Conservation (phyloP, 2,888 invertebrate genomes). For the Noctua pronuba region DNA sequence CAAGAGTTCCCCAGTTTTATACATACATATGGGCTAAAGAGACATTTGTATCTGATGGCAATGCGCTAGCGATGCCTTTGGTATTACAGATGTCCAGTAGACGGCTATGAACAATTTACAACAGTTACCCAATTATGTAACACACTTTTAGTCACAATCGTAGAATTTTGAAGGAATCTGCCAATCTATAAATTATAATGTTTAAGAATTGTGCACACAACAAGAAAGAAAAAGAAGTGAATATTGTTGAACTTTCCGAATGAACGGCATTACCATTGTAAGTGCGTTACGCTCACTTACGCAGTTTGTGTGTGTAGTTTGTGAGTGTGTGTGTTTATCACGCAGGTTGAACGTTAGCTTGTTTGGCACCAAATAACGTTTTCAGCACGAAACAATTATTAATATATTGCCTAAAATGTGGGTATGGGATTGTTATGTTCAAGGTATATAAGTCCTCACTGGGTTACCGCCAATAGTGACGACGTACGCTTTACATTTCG, state of each 20-base stretch:
- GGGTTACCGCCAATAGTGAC: slow-evolving; percentile 62
- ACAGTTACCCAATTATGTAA: neutral
- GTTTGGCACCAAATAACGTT: too few species aligned
- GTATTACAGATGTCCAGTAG: neutral
- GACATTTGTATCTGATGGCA: neutral
- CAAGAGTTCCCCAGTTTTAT: neutral
- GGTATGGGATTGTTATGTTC: slow-evolving; percentile 46
- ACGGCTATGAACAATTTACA: neutral
- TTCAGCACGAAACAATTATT: too few species aligned
- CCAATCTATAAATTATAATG: neutral
- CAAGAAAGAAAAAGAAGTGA: too few species aligned
- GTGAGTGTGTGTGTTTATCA: too few species aligned
- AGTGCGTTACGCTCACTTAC: too few species aligned
- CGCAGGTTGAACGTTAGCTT: too few species aligned
- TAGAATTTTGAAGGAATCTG: too few species aligned
- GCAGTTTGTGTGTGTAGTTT: too few species aligned
- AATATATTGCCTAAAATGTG: too few species aligned
- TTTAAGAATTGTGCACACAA: neutral
- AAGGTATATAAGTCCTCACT: slow-evolving; percentile 54
- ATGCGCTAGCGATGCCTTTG: neutral
- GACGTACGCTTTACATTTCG: slow-evolving; percentile 71
- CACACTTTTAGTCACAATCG: neutral
- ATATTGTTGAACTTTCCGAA: too few species aligned
- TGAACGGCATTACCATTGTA: too few species aligned
- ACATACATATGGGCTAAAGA: neutral